phyloP scores from a whole-genome alignment of 2,113 vertebrate species.

The Pterocles gutturalis region DNA sequence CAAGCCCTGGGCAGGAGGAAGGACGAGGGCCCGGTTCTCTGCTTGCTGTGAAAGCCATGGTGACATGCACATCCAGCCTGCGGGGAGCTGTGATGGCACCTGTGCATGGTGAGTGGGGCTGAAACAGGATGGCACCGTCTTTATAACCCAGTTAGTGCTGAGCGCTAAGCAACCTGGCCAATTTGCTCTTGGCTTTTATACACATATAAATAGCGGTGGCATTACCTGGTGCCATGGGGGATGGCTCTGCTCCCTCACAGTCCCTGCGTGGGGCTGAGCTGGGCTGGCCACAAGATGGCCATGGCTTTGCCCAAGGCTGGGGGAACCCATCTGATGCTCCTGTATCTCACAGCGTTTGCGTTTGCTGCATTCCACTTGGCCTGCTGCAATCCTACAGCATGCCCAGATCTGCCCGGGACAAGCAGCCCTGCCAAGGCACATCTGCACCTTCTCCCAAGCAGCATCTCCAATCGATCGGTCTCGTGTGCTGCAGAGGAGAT shows the following conservation, averaged over 20 bases:
- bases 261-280: neutral
- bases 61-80: neutral
- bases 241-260: rapidly evolving
- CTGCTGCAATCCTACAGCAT: neutral
- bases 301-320: neutral
- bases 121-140: neutral
- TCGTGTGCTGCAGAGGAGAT: neutral
- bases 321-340: neutral
- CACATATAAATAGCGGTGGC: neutral
- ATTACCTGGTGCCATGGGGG: neutral
- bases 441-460: neutral
- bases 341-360: neutral
- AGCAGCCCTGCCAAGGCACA: neutral
- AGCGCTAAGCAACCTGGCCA: neutral
- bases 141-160: neutral
- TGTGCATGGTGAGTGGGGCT: neutral
- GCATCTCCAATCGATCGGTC: rapidly evolving
- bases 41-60: neutral
- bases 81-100: neutral
- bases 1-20: neutral
- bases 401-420: rapidly evolving
- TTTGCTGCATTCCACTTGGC: neutral
- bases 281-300: neutral
- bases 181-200: constrained; percentile 6
- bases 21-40: neutral